Base-by-base conservation (phyloP, 1,140 invertebrate species). In the Amyelois transitella region DNA sequence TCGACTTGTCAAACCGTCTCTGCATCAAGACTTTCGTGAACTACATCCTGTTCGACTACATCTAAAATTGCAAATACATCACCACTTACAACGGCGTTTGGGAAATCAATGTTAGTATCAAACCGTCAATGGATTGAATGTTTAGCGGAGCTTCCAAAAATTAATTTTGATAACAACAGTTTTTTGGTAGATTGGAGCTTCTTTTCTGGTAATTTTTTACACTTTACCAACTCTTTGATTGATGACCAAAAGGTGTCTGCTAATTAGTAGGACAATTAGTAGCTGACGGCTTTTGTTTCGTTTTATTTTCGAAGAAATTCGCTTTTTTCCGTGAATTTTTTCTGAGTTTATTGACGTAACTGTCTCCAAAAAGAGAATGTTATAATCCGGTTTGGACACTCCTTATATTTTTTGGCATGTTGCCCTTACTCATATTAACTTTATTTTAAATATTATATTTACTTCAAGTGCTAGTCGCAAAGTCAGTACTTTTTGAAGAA, bases 241-340 rank as follows among this genome's bases (percentile, higher is more conserved):
- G 70, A 77, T 75, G 65, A 59, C 60, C 47, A 43, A 62, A 71
- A 75, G 72, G 69, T 77, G 75, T 72, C 44, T 68, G 69, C 43
- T 77, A 75, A 77, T 77, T 77, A 75, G 69, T 58, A 60, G 60
- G 59, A 64, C 66, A 77, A 73, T 77, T 75, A 77, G 63, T 62
- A 32, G 43, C 17, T 44, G 38, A 28, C 18, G 22, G 24, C 49
- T 55, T 65, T 74, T 76, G 58, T 65, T 58, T 60, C 62, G 38
- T 44, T 24, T 18, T 49, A 32, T 50, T 22, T 49, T 53, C 28
- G 28, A 12, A 28, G 52, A 32, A 58, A 55, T 48, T 48, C 43
- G 18, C 1, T 17, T 48, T 38, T 32, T 38, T 38, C n/a, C 12
- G n/a, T 38, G 12, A 14, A 38, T 38, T 8, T 12, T 32, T 38